These are phyloP conservation scores for Chamaetylas fuelleborni DNA, from an alignment of 2,113 vertebrate species.

Conservation along the genomic window DNA sequence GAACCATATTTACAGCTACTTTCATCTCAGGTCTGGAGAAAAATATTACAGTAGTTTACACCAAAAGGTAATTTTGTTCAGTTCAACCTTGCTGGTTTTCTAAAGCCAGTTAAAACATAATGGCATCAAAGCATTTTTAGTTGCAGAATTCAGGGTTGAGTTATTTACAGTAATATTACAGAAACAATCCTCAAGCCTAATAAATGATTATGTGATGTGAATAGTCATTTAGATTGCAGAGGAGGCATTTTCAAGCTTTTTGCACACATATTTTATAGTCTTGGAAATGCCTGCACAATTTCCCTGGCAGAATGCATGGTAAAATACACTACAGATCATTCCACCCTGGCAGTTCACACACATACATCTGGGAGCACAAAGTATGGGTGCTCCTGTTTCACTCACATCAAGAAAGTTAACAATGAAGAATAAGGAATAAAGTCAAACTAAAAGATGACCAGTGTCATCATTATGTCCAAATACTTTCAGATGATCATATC, in stretches of 20 bases:
- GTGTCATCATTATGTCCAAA: neutral
- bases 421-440: neutral
- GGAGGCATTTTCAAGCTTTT: neutral
- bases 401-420: neutral
- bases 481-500: neutral
- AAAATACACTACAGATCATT: neutral
- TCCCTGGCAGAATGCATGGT: neutral
- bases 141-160: neutral
- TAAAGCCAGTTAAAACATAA: neutral
- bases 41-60: neutral
- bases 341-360: neutral
- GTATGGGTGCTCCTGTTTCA: neutral
- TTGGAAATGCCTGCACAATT: neutral
- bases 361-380: neutral
- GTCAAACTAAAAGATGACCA: neutral
- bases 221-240: neutral
- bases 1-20: neutral
- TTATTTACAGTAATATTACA: neutral
- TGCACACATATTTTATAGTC: neutral
- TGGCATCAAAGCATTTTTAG: neutral
- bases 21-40: neutral
- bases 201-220: neutral
- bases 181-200: neutral
- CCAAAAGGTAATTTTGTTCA: neutral
- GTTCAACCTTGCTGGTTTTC: neutral